Base-by-base conservation (phyloP, 1,140 invertebrate genomes). In the Pinna nobilis region DNA sequence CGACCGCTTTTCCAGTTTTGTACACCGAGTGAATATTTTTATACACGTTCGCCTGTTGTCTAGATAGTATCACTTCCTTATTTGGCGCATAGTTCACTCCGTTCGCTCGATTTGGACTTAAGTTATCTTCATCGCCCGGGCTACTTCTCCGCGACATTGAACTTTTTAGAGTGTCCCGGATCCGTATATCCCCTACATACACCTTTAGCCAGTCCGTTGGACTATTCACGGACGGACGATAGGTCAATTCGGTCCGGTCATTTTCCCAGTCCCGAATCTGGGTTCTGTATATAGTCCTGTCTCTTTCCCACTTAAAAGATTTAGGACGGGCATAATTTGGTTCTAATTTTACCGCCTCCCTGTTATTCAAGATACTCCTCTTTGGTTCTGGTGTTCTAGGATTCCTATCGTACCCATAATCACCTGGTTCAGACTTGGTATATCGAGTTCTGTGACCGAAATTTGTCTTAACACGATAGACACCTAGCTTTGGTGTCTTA, bases 21-120 rank as follows among this genome's bases (percentile, higher is more conserved):
- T 84, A 84, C 3, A 78, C 76, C 23, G 60, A 57, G 13, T 73
- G 50, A 20, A 84, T 77, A 41, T 80, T 76, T n/a, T 69, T 50
- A 49, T 77, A 84, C 28, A 64, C 66, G 28, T 68, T 13, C 4
- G 74, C 76, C 61, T 82, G 78, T 35, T 70, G 35, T 18, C 57
- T 41, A 49, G 59, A 74, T n/a, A 80, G 44, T 0, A 80, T 50
- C 25, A 71, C 61, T 32, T 75, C 78, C 28, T 75, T 77, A n/a
- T 51, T 66, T n/a, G n/a, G n/a, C 32, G 30, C 57, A 61, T 64
- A 44, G 47, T 66, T 50, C 50, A 59, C 57, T 23, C 60, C 50
- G 32, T 59, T 66, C 37, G 33, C 35, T 1, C 66, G 49, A 20
- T 59, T 30, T 53, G 41, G 30, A 20, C 44, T 41, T 63, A 60